These are phyloP conservation scores for Tribolium freemani DNA, from an alignment of 2,888 invertebrate genomes.

Conservation along the genomic window DNA sequence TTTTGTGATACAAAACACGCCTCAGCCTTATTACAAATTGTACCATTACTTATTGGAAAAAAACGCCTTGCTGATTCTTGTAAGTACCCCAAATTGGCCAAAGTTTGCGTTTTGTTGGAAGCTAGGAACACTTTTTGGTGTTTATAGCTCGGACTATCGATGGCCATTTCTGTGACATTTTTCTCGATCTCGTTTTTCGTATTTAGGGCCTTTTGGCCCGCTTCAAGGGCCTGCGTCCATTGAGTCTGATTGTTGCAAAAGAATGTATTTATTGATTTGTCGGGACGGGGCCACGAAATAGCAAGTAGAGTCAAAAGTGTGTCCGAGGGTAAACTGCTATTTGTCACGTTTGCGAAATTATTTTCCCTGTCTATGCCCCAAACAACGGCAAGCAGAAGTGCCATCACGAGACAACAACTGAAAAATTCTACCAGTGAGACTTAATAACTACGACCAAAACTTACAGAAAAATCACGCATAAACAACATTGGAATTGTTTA, in stretches of 20 bases:
- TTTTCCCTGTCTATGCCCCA: slow-evolving; percentile 45
- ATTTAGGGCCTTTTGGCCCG: slow-evolving; percentile 71
- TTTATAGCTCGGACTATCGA: slow-evolving; percentile 76
- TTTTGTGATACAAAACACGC: background rate
- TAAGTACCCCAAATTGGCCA: slow-evolving; percentile 78
- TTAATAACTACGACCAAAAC: slow-evolving; percentile 60
- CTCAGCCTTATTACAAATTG: slow-evolving; percentile 29
- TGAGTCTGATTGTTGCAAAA: slow-evolving; percentile 35
- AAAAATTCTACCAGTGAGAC: too few relatives aligned
- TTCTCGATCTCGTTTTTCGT: slow-evolving; percentile 73
- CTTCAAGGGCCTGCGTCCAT: slow-evolving; percentile 58
- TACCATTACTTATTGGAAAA: slow-evolving; percentile 6
- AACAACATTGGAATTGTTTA: slow-evolving; percentile 78
- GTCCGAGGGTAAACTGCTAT: slow-evolving; percentile 23
- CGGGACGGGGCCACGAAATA: slow-evolving; percentile 52
- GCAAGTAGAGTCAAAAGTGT: slow-evolving; percentile 47
- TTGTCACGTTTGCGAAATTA: background rate
- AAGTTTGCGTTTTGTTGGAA: slow-evolving; percentile 71
- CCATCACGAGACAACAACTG: slow-evolving; percentile 2
- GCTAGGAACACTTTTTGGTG: slow-evolving; percentile 82
- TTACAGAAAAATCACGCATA: slow-evolving; percentile 80
- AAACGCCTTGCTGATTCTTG: slow-evolving; percentile 78
- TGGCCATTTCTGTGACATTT: slow-evolving; percentile 67
- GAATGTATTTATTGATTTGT: slow-evolving; percentile 18
- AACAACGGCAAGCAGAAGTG: slow-evolving; percentile 35